Conservation (phyloP, 2,888 invertebrate genomes). For the Craniophora ligustri region DNA sequence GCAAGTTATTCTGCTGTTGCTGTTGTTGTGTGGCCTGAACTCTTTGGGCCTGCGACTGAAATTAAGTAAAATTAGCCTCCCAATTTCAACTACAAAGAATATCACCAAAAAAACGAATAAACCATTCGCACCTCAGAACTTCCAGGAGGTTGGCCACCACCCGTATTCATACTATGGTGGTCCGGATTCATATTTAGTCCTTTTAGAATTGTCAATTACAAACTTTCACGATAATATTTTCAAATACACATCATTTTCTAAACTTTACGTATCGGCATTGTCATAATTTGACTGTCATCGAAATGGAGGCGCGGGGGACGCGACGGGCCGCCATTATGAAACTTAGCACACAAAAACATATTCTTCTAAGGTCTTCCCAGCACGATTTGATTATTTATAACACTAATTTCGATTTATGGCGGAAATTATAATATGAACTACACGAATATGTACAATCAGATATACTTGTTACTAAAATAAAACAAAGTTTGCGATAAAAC, state of each 20-base stretch:
- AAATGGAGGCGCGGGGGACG: constrained; percentile 91
- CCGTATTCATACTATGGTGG: constrained; percentile 88
- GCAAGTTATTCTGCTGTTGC: constrained; percentile 76
- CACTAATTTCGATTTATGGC: constrained; percentile 20
- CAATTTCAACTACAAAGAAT: constrained; percentile 50
- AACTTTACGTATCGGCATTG: constrained; percentile 85
- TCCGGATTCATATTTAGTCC: constrained; percentile 85
- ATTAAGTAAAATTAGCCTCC: constrained; percentile 65
- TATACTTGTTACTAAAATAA: constrained; percentile 46
- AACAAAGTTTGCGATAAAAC: constrained; percentile 61
- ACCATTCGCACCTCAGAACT: constrained; percentile 85
- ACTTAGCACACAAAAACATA: constrained; percentile 87
- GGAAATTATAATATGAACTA: constrained; percentile 23
- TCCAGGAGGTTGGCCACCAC: constrained; percentile 88
- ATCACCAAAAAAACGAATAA: constrained; percentile 60
- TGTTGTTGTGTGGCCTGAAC: constrained; percentile 80
- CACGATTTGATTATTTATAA: constrained; percentile 42
- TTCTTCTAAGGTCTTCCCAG: constrained; percentile 59
- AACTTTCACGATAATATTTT: constrained; percentile 73
- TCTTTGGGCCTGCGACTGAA: constrained; percentile 80
- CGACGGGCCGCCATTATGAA: constrained; percentile 91
- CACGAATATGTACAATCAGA: constrained; percentile 46
- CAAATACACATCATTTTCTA: constrained; percentile 81
- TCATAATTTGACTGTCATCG: constrained; percentile 90
- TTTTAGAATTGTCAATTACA: constrained; percentile 57